A percentile compares a stretch with the other conserved stretches of the same genome.
phyloP scores from a whole-genome alignment of 2,888 invertebrate genomes.

The Drosophila subsilvestris region DNA sequence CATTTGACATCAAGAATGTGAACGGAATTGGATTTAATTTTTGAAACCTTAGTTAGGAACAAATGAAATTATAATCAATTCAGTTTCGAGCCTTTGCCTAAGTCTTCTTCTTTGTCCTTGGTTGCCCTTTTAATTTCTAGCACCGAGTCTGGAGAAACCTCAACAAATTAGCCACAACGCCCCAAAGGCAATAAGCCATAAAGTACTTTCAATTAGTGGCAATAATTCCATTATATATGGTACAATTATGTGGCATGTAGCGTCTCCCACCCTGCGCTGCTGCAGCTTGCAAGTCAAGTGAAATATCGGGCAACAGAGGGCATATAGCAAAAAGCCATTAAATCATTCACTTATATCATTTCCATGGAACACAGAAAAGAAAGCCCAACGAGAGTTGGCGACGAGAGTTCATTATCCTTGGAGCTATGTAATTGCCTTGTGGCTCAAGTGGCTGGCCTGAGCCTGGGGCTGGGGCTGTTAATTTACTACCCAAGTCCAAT shows the following conservation, averaged over 20 bases:
- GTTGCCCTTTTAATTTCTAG: background rate
- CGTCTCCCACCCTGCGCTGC: background rate
- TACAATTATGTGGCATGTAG: background rate
- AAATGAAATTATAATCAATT: background rate
- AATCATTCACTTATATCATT: conserved; percentile 20
- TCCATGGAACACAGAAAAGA: background rate
- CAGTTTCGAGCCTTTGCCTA: background rate
- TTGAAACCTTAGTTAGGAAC: background rate
- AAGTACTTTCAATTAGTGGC: conserved; percentile 42
- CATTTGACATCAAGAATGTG: background rate
- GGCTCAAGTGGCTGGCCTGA: conserved; percentile 39
- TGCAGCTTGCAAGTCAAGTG: background rate
- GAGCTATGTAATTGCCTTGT: conserved; percentile 28
- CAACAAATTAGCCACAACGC: conserved; percentile 1
- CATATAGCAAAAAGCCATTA: conserved; percentile 10
- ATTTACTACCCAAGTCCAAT: conserved; percentile 42
- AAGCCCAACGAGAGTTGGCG: background rate
- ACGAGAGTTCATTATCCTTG: conserved; percentile 40
- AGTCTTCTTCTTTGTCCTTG: too few species aligned
- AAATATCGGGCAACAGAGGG: background rate
- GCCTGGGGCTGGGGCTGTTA: conserved; percentile 19
- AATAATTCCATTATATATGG: conserved; percentile 20
- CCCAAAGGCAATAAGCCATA: conserved; percentile 16
- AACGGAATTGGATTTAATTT: too few species aligned
- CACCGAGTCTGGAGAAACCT: background rate